phyloP scores from a whole-genome alignment of 2,797 vertebrate species.

The Simalia tracyae region DNA sequence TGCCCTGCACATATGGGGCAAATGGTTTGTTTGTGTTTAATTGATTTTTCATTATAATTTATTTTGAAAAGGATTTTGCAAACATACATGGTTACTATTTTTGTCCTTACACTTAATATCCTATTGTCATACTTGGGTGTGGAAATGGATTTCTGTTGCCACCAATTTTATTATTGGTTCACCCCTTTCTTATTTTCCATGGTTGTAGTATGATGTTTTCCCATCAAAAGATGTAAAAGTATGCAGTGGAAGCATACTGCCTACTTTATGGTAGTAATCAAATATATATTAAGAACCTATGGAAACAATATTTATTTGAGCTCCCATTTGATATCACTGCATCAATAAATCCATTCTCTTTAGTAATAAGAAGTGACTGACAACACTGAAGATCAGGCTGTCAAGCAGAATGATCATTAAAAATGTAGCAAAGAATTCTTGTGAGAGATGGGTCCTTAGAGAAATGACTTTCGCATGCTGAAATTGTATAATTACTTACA shows the following conservation, averaged over 20 bases:
- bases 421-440: slow-evolving; percentile 16
- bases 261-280: neutral
- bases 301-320: neutral
- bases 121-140: neutral
- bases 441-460: slow-evolving; percentile 10
- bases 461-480: slow-evolving; percentile 4
- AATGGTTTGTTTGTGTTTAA: neutral
- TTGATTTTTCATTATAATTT: neutral
- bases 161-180: neutral
- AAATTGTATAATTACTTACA: slow-evolving; percentile 34
- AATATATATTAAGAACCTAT: neutral
- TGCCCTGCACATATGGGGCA: neutral
- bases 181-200: neutral
- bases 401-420: slow-evolving; percentile 29
- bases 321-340: neutral
- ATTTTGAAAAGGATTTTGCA: neutral
- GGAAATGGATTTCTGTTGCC: neutral
- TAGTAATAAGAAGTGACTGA: slow-evolving; percentile 5
- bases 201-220: neutral
- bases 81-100: neutral
- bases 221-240: neutral
- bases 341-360: neutral
- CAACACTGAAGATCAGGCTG: slow-evolving; percentile 10
- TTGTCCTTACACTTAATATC: neutral
- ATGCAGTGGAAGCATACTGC: neutral